Base-by-base conservation (phyloP, 1,140 invertebrate species). In the Cyclargus thomasi region DNA sequence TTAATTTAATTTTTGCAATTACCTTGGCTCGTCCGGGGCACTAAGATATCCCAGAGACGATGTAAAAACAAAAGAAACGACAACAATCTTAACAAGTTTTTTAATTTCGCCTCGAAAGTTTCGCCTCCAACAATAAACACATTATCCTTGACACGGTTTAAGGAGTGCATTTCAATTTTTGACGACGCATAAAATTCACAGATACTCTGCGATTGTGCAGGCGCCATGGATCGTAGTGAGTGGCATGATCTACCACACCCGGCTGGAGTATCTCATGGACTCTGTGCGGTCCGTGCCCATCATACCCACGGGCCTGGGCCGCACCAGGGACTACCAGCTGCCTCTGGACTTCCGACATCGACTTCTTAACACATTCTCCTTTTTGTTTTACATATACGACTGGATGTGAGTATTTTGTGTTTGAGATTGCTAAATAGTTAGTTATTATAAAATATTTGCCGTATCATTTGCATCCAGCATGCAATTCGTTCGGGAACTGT, bases 171-270 rank as follows among this genome's bases (percentile, higher is more conserved):
- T 29, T 29, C 29, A 7, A 8, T 4, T 47, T 47, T 47, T 47
- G 39, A 67, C 18, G 10, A 10, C 36, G 8, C 1, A 29, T 29
- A 29, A n/a, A 35, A 18, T 22, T 62, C 66, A 4, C 68, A 70
- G 69, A 8, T 70, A 68, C 35, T 62, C 68, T 21, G 81, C 78
- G 1, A 67, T 83, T 6, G 77, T 75, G 57, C 69, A 78, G 64
- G 78, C 67, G 0, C 84, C 84, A 1, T 86, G 84, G 84, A 80
- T 86, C 0, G 18, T 83, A 2, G 63, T 85, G 0, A 74, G 69
- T 29, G 74, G 75, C 4, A 62, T 77, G 0, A 39, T 71, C 7
- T 62, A 79, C 35, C 76, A 80, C 16, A 69, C 75, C 0, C 55
- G 71, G 22, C 8, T 81, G 29, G 84, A 86, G 67, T 23, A 62